Conservation (phyloP, 2,797 vertebrate genomes). For the Channallabes apus region DNA sequence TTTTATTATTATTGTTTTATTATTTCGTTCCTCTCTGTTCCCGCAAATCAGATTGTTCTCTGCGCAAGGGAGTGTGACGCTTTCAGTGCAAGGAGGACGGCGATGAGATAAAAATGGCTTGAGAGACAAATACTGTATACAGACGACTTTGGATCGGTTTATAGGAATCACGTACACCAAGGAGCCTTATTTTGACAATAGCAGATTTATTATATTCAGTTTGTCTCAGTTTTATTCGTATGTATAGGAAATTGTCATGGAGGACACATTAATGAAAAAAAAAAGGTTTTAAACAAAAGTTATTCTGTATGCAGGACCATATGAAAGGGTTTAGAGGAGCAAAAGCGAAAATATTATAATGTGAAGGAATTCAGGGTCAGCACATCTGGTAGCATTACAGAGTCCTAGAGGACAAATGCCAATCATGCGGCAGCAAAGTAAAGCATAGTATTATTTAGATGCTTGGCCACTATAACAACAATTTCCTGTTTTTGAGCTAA, state of each 20-base stretch:
- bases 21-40: constrained; percentile 69
- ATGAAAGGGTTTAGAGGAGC: too few relatives aligned
- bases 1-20: constrained; percentile 67
- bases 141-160: constrained; percentile 28
- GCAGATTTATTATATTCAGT: constrained; percentile 6
- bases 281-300: not conserved
- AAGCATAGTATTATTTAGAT: not conserved
- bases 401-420: not conserved
- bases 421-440: not conserved
- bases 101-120: constrained; percentile 60
- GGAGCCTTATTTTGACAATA: constrained; percentile 28
- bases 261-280: not conserved
- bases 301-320: not conserved
- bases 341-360: not conserved
- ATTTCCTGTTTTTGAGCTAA: not conserved
- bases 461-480: not conserved
- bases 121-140: constrained; percentile 61
- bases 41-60: constrained; percentile 79
- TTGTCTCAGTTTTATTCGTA: not conserved
- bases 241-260: not conserved
- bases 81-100: constrained; percentile 64
- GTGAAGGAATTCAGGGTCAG: not conserved
- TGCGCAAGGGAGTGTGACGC: constrained; percentile 75
- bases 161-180: constrained; percentile 33
- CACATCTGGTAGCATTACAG: not conserved